phyloP scores from a whole-genome alignment of 2,797 vertebrate species.

The Propithecus deckenii region DNA sequence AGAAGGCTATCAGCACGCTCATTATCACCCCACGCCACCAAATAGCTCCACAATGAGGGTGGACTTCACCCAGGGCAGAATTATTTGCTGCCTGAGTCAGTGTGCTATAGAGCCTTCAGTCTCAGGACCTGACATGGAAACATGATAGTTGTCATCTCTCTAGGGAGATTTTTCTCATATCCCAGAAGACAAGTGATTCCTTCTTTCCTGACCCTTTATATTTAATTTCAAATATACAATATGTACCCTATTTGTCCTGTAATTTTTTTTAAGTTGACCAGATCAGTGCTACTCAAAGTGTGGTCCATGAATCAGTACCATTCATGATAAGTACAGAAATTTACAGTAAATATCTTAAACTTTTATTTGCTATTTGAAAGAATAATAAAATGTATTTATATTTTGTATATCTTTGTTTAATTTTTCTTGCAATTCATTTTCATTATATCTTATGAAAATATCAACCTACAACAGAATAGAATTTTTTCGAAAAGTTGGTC shows the following conservation, averaged over 20 bases:
- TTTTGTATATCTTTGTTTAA: neutral
- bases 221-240: neutral
- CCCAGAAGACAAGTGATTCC: neutral
- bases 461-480: neutral
- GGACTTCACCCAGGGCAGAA: neutral
- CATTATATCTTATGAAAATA: conserved; percentile 26
- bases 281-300: neutral
- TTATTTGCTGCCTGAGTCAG: neutral
- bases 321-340: neutral
- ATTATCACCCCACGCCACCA: neutral
- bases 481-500: neutral
- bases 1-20: neutral
- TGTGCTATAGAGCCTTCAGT: neutral
- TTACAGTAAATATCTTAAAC: neutral
- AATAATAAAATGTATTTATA: neutral
- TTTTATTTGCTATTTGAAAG: neutral
- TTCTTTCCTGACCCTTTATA: neutral
- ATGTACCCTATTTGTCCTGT: neutral
- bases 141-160: neutral
- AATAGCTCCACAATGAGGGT: neutral
- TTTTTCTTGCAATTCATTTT: conserved; percentile 30
- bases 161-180: neutral
- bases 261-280: neutral
- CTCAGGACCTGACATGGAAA: neutral
- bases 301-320: neutral